Evolutionary conservation across 2,888 invertebrate species (phyloP), one percentile per base, ranked within the genome.

Genomic region (Tricholauxania praeusta): DNA sequence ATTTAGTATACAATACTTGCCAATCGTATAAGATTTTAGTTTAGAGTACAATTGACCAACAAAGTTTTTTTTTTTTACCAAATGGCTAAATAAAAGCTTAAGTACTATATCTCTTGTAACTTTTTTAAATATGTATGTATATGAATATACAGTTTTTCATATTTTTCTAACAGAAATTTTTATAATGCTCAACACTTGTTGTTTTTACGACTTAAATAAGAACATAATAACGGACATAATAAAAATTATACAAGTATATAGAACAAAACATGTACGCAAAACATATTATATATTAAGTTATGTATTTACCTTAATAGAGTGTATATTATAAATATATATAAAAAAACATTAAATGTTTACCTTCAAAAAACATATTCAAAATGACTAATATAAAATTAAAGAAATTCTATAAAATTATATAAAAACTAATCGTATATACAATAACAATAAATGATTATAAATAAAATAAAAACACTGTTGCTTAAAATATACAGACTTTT

Each of bases 391-490:
- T 66, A n/a, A 7, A 71, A 47, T 52, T 48, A 53, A 22, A 22
- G 51, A 49, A 49, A 22, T 7, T 28, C 28, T 28, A 64, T 39
- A 12, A 51, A 7, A n/a, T n/a, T n/a, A n/a, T n/a, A n/a, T n/a
- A 51, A 63, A 55, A 17, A 49, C 48, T 32, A 48, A 70, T 68
- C 64, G 28, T 49, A 73, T 55, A 55, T 70, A 75, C 68, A 73
- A n/a, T 63, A 67, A 63, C 57, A 39, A 71, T 53, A 47, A 57
- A 19, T 68, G 65, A 49, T 59, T 49, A 22, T 48, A 12, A 65
- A 69, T 71, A 64, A 59, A 59, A 55, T 48, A 49, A 74, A 49
- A 74, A 72, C 51, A 75, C 65, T 72, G 64, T 75, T 75, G 71
- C 68, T 76, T 75, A 71, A 68, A 65, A 72, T 79, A 49, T 55